Conservation (phyloP, 2,113 vertebrate species). For the Urocolius indicus region DNA sequence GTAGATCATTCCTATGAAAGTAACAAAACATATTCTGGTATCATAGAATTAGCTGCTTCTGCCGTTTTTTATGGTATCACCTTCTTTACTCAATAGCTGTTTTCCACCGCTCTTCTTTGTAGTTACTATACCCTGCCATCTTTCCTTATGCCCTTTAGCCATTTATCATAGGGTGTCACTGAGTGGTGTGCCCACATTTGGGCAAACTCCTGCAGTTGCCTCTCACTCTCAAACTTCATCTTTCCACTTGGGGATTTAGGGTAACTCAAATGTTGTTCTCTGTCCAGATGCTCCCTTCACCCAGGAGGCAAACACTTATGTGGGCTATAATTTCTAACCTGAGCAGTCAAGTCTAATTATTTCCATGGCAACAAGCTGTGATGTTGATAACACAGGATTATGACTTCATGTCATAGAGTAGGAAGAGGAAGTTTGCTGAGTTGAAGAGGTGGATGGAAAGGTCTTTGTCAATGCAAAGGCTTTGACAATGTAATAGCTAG, state of each 20-base stretch:
- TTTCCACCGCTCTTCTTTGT: not conserved
- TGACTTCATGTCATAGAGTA: slow-evolving; percentile 9
- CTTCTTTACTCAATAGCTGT: not conserved
- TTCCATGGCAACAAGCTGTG: slow-evolving; percentile 25
- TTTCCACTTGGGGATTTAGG: slow-evolving; percentile 1
- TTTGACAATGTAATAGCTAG: slow-evolving; percentile 26
- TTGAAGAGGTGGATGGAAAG: slow-evolving; percentile 27
- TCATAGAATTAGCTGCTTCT: not conserved
- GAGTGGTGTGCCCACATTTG: not conserved
- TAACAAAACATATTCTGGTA: not conserved
- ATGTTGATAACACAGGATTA: slow-evolving; percentile 50
- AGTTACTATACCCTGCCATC: not conserved
- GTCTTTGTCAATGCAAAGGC: slow-evolving; percentile 1
- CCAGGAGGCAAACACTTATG: slow-evolving; percentile 11
- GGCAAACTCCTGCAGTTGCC: not conserved
- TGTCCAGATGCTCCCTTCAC: slow-evolving; percentile 11
- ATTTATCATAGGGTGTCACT: not conserved
- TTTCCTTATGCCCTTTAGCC: not conserved
- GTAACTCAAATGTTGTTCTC: slow-evolving; percentile 30
- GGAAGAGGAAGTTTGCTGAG: slow-evolving; percentile 49
- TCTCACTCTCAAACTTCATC: not conserved
- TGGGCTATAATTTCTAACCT: slow-evolving; percentile 49
- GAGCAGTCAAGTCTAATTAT: slow-evolving; percentile 60
- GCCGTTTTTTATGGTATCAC: not conserved
- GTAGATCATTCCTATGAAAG: not conserved